Conservation (phyloP, 2,113 vertebrate genomes). For the Paramisgurnus dabryanus region DNA sequence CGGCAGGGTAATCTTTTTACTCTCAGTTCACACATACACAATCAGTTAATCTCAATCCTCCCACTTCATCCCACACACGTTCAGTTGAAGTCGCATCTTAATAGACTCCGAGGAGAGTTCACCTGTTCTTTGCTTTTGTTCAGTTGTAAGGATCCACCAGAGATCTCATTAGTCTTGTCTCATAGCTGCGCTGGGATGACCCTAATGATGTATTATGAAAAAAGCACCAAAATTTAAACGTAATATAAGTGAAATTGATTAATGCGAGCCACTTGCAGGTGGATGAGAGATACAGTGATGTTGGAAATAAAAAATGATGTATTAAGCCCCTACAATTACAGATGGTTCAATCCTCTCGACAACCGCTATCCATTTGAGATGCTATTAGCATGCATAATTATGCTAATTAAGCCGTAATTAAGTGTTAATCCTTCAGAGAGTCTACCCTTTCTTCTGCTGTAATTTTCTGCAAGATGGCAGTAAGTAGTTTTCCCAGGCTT, state of each 20-base stretch:
- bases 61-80: conserved; percentile 6
- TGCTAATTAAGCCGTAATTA: conserved; percentile 99
- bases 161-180: conserved; percentile 95
- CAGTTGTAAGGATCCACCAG: conserved; percentile 83
- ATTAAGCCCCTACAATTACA: conserved; percentile 99
- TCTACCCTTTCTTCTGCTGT: conserved; percentile 89
- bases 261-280: conserved; percentile 98
- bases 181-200: conserved; percentile 88
- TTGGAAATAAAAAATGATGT: conserved; percentile 99
- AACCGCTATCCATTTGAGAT: conserved; percentile 99
- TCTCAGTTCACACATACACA: background rate
- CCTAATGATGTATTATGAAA: conserved; percentile 98
- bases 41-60: background rate
- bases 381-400: conserved; percentile 99
- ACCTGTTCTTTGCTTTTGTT: conserved; percentile 83
- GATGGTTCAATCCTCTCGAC: conserved; percentile 99
- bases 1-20: background rate
- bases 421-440: conserved; percentile 97
- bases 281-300: conserved; percentile 92
- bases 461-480: conserved; percentile 94
- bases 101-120: conserved; percentile 45
- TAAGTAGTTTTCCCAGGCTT: conserved; percentile 88
- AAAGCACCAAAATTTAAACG: conserved; percentile 89
- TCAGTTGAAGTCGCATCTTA: background rate
- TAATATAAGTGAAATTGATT: conserved; percentile 98